Evolutionary conservation across 1,140 invertebrate genomes (phyloP), one percentile per base, ranked within the genome.

Genomic region (Drosophila orosa): DNA sequence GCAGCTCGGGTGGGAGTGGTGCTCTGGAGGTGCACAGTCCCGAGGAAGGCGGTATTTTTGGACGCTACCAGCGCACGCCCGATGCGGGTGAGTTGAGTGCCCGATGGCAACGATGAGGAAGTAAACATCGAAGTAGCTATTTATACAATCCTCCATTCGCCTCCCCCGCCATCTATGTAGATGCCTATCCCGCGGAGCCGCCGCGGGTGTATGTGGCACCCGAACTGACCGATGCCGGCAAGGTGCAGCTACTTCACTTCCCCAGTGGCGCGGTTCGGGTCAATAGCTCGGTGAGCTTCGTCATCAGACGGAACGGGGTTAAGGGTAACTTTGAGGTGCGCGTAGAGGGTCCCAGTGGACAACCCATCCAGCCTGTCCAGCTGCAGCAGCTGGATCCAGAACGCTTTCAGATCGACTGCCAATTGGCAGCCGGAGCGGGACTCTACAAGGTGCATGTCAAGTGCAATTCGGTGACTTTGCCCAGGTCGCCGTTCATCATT

Each of bases 381-480:
- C 94, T 95, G 37, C 44, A 59, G 8, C 79, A 73, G 37, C 95
- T 98, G 77, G 97, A 98, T 91, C 93, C 95, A 39, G 97, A 97
- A 92, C 94, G 95, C 63, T 95, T 95, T 71, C 95, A 96, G 37
- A 95, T 98, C 19, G 93, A 97, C 58, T 98, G 98, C 87, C 95
- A 97, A 91, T 95, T 97, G 1, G 93, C 94, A 44, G 93, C 95
- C 40, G 94, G 98, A 89, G 97, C 97, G 82, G 97, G 97, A n/a
- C 94, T 97, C 27, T 97, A 98, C 91, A 95, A 96, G 83, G 95
- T 98, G 37, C 96, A 98, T 84, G 93, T 97, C 9, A 96, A 96
- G 80, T 97, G 96, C 92, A 97, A 98, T 91, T 96, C 96, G 6
- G 96, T 97, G 54, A 96, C 97, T 91, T 97, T 98, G 92, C 95